phyloP scores from a whole-genome alignment of 1,140 invertebrate species.

The Sipha flava region DNA sequence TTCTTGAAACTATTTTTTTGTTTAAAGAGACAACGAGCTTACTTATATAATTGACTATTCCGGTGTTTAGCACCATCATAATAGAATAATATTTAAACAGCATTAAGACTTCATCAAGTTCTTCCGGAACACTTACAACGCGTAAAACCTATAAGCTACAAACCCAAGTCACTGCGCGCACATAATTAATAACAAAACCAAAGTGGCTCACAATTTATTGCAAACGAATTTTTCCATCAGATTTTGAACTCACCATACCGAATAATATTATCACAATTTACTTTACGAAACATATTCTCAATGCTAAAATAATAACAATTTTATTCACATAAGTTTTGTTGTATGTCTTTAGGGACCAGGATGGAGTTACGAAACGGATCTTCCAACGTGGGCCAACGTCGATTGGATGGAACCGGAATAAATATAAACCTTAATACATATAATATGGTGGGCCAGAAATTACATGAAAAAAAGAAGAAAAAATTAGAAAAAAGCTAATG shows the following conservation, averaged over 20 bases:
- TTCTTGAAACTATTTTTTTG: no score
- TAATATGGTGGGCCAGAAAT: neutral
- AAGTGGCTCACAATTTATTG: no score
- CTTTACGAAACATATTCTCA: no score
- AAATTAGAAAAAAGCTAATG: no score
- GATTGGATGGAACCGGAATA: conserved; percentile 59
- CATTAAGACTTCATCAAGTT: neutral
- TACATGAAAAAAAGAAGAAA: neutral
- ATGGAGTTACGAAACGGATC: conserved; percentile 80
- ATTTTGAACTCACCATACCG: no score
- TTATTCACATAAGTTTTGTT: neutral
- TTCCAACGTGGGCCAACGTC: conserved; percentile 76
- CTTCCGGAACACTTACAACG: neutral
- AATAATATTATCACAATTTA: no score
- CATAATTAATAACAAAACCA: neutral
- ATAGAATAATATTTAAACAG: neutral
- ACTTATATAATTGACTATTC: no score
- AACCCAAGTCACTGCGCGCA: neutral
- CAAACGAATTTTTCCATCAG: no score
- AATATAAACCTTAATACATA: neutral
- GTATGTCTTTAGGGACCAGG: conserved; percentile 59
- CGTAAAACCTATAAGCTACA: neutral
- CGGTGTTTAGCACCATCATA: no score
- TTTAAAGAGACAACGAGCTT: no score
- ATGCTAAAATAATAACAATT: no score